These are phyloP conservation scores for Rana temporaria DNA, from an alignment of 2,113 vertebrate species.

Conservation along the genomic window DNA sequence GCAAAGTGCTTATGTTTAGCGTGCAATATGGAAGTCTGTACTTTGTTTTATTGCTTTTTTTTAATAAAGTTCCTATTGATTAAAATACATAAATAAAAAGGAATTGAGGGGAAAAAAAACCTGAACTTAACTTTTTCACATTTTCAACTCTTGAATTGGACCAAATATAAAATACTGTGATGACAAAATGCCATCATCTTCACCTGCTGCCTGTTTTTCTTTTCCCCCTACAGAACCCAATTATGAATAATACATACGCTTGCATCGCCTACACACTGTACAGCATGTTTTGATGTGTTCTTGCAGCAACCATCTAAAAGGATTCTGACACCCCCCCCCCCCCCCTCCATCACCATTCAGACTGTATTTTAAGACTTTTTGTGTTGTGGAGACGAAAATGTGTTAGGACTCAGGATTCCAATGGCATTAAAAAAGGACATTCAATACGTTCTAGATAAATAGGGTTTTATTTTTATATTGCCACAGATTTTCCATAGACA, in stretches of 20 bases:
- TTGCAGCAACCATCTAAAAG: conserved; percentile 1
- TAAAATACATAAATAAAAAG: no score
- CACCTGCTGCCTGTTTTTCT: conserved; percentile 20
- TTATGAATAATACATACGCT: conserved; percentile 34
- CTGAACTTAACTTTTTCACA: conserved; percentile 14
- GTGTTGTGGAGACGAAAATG: neutral
- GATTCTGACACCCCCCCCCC: neutral
- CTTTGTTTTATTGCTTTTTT: no score
- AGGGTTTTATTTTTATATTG: no score
- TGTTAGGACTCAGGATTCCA: neutral
- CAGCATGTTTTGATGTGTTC: conserved; percentile 18
- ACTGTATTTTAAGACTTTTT: neutral
- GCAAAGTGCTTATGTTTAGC: no score
- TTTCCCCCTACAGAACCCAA: neutral
- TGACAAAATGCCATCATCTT: neutral
- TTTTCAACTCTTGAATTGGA: neutral
- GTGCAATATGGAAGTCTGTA: no score
- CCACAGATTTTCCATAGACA: no score
- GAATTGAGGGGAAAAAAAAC: neutral
- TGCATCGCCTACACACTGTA: conserved; percentile 24
- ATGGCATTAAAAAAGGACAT: neutral
- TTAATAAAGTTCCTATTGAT: no score
- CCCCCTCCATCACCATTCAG: neutral
- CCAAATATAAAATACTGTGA: conserved; percentile 17
- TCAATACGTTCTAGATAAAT: no score